phyloP scores from a whole-genome alignment of 1,140 invertebrate genomes.

The Parapsyche elsis region DNA sequence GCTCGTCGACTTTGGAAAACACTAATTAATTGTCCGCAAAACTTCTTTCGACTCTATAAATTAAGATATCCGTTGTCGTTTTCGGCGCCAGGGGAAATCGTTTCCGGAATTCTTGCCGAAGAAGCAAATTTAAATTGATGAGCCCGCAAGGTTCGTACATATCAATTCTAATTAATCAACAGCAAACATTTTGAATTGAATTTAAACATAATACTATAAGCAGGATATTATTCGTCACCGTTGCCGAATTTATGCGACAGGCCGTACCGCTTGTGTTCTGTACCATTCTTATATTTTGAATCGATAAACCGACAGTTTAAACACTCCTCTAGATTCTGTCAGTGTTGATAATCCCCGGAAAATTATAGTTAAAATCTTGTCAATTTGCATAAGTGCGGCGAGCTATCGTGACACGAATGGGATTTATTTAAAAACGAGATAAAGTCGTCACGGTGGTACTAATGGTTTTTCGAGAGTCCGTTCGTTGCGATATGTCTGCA shows the following conservation, averaged over 20 bases:
- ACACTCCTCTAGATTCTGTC: not conserved
- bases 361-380: too few relatives aligned
- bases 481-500: constrained; percentile 25
- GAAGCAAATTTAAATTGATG: constrained; percentile 29
- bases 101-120: constrained; percentile 2
- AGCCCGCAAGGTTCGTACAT: not conserved
- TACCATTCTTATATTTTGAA: not conserved
- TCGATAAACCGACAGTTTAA: too few relatives aligned
- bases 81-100: not conserved
- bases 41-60: constrained; percentile 29
- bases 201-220: too few relatives aligned
- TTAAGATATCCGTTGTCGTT: constrained; percentile 15
- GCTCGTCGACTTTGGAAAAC: constrained; percentile 28
- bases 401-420: too few relatives aligned
- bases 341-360: not conserved
- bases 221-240: too few relatives aligned
- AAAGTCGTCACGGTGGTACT: constrained; percentile 6
- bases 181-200: not conserved
- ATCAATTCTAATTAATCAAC: constrained; percentile 27
- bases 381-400: not conserved
- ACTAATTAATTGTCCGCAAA: constrained; percentile 34
- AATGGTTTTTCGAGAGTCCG: constrained; percentile 12
- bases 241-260: too few relatives aligned
- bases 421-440: constrained; percentile 28
- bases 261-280: too few relatives aligned